Evolutionary conservation across 2,888 invertebrate genomes (phyloP).

Genomic region (Oligia fasciuncula): DNA sequence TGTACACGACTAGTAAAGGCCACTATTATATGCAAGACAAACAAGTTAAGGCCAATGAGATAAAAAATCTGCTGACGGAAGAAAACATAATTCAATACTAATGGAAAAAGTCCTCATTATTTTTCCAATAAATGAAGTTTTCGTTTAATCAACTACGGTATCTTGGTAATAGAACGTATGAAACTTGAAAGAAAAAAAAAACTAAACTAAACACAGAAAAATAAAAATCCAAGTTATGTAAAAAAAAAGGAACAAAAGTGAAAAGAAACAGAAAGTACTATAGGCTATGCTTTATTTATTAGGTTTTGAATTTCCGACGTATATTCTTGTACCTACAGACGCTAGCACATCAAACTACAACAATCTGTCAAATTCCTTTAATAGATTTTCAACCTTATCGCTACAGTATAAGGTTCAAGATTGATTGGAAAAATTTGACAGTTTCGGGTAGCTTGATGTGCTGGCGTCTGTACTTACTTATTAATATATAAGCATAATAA

Average conservation of each 20-base stretch:
- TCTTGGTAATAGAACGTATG: background rate
- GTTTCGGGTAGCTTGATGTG: no score
- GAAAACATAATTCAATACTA: background rate
- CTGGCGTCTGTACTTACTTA: background rate
- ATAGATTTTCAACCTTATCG: no score
- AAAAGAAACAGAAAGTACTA: no score
- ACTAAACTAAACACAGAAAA: no score
- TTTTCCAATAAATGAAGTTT: background rate
- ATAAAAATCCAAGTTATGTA: no score
- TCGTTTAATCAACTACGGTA: background rate
- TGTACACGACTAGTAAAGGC: constrained; percentile 12
- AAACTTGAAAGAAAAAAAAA: background rate
- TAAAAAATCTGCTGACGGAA: background rate
- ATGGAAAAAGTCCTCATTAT: background rate
- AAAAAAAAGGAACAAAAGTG: no score
- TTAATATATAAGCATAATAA: background rate
- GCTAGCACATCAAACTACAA: no score
- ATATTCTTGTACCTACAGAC: no score
- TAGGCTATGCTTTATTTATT: background rate
- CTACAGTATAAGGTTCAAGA: no score
- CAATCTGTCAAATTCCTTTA: no score
- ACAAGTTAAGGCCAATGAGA: background rate
- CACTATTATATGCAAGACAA: background rate
- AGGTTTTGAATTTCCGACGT: background rate
- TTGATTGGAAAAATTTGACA: no score